Base-by-base conservation (phyloP, 1,140 invertebrate species). In the Hetaerina americana region DNA sequence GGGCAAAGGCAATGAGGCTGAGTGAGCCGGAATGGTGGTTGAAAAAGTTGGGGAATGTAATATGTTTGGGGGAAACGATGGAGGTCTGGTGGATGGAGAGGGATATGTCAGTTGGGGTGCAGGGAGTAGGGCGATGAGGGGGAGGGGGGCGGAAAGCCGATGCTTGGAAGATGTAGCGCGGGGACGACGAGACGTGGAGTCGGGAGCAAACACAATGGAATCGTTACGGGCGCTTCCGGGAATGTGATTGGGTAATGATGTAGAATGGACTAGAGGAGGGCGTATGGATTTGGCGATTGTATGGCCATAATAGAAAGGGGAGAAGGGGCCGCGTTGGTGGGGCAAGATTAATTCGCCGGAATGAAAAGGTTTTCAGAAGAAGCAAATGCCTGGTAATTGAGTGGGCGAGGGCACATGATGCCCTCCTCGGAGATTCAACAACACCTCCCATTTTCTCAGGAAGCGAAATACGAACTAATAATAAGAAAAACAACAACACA, bases 1-100 rank as follows among this genome's bases (percentile, higher is more conserved):
- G n/a, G n/a, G n/a, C n/a, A n/a, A n/a, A n/a, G n/a, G n/a, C n/a
- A n/a, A n/a, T n/a, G n/a, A n/a, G n/a, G n/a, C n/a, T n/a, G n/a
- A n/a, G n/a, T n/a, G n/a, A n/a, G n/a, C n/a, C n/a, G n/a, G n/a
- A 57, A 57, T 57, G 40, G 40, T 12, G 40, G 22, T 57, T 12
- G 40, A 57, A n/a, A 40, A 40, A 40, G 18, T 40, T 6, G 31
- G 6, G 6, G 31, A 72, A 71, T 77, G 75, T 77, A 77, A 75
- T 26, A 25, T 25, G 28, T 26, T 67, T 25, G 29, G 27, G 26
- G 28, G 57, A 26, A 24, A 26, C 57, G 70, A 66, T 24, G 70
- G 26, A 24, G n/a, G 70, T 26, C 26, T 25, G 12, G n/a, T 22
- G 24, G 28, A 66, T 66, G 29, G 70, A 69, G 57, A 71, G 25